These are phyloP conservation scores for Sphaerodactylus townsendi DNA, from an alignment of 2,113 vertebrate genomes.

Conservation along the genomic window DNA sequence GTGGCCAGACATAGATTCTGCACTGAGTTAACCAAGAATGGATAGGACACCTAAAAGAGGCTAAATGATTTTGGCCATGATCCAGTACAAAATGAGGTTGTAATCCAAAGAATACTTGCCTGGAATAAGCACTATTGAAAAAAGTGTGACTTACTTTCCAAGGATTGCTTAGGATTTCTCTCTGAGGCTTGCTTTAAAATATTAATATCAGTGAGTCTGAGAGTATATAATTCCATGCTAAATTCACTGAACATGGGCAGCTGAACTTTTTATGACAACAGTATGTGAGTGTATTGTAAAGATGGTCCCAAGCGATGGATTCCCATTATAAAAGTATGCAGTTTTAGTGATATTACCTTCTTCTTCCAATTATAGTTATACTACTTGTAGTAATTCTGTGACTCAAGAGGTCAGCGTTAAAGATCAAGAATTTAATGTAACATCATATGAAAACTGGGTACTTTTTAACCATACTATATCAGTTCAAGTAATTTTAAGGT, in stretches of 20 bases:
- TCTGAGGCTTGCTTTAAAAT: too few relatives aligned
- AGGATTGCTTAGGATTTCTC: not conserved
- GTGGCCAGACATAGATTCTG: not conserved
- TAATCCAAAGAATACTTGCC: not conserved
- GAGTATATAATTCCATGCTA: too few relatives aligned
- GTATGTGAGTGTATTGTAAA: too few relatives aligned
- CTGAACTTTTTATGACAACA: too few relatives aligned
- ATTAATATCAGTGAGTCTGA: too few relatives aligned
- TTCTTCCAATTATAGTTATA: not conserved
- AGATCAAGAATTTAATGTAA: not conserved
- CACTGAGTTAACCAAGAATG: not conserved
- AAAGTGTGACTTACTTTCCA: not conserved
- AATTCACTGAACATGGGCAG: too few relatives aligned
- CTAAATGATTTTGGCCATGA: not conserved
- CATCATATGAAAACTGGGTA: not conserved
- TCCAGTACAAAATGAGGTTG: not conserved
- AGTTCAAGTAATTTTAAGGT: not conserved
- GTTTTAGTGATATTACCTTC: not conserved
- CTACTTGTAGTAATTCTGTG: too few relatives aligned
- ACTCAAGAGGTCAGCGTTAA: not conserved
- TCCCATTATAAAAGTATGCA: not conserved
- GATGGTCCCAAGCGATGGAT: not conserved
- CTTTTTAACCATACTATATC: not conserved
- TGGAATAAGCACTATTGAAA: not conserved
- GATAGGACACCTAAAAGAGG: not conserved